Conservation (phyloP, 2,888 invertebrate genomes). For the Lydus trimaculatus region DNA sequence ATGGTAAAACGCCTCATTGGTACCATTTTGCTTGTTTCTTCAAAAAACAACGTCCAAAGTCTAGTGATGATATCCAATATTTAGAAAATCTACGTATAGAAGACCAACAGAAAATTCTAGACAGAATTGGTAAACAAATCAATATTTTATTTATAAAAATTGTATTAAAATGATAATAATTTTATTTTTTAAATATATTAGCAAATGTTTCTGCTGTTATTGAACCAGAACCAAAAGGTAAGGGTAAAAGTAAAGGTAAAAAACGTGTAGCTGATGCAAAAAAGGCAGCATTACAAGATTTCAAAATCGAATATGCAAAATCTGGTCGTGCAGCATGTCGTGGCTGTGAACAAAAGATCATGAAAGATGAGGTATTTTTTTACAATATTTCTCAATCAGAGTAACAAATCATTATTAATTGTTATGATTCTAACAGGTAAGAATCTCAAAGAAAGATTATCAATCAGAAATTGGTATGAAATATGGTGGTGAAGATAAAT, state of each 20-base stretch:
- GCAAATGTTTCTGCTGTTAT: slow-evolving; percentile 58
- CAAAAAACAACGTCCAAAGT: slow-evolving; percentile 75
- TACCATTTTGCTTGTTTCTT: slow-evolving; percentile 91
- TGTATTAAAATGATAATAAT: background rate
- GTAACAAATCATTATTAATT: background rate
- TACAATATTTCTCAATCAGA: background rate
- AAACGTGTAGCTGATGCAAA: slow-evolving; percentile 54
- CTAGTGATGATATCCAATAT: slow-evolving; percentile 79
- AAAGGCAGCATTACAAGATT: slow-evolving; percentile 68
- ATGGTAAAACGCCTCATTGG: slow-evolving; percentile 89
- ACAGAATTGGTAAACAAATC: slow-evolving; percentile 67
- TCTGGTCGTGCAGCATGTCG: slow-evolving; percentile 81
- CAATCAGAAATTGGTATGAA: slow-evolving; percentile 81
- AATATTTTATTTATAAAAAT: background rate
- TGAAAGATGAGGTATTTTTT: slow-evolving; percentile 68
- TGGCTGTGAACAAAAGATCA: slow-evolving; percentile 86
- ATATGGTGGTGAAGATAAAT: slow-evolving; percentile 84
- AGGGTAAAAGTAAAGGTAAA: slow-evolving; percentile 58
- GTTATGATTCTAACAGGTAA: slow-evolving; percentile 58
- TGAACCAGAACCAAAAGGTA: slow-evolving; percentile 63
- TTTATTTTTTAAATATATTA: no score
- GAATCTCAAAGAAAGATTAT: slow-evolving; percentile 85
- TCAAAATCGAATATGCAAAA: slow-evolving; percentile 84
- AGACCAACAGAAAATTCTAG: slow-evolving; percentile 83
- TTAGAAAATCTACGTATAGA: slow-evolving; percentile 80